These are phyloP conservation scores for Aspiorhynchus laticeps DNA, from an alignment of 2,113 vertebrate genomes.

Conservation along the genomic window DNA sequence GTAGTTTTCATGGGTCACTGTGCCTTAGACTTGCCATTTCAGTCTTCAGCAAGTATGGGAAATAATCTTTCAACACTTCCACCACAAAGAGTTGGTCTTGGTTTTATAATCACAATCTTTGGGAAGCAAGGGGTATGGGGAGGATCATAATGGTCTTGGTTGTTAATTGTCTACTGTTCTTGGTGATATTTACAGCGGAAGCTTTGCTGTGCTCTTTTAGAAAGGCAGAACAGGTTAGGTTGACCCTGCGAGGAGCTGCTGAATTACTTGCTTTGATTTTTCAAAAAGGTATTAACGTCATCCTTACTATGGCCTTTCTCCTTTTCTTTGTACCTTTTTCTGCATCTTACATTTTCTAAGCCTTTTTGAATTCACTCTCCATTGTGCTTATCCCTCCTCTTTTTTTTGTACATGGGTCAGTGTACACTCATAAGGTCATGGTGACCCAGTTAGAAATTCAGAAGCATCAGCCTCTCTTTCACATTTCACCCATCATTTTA, in stretches of 20 bases:
- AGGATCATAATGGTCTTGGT: neutral
- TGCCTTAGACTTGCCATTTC: conserved; percentile 36
- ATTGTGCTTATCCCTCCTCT: neutral
- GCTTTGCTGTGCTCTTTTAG: conserved; percentile 1
- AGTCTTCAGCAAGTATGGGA: conserved; percentile 8
- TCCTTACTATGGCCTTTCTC: neutral
- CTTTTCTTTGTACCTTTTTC: neutral
- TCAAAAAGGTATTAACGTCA: neutral
- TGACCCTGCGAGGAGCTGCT: neutral
- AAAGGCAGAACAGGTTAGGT: neutral
- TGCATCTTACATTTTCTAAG: neutral
- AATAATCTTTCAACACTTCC: neutral
- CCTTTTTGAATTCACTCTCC: neutral
- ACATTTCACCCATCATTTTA: neutral
- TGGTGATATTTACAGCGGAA: neutral
- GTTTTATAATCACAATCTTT: neutral
- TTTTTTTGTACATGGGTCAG: neutral
- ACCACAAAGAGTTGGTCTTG: neutral
- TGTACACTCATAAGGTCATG: neutral
- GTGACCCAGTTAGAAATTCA: conserved; percentile 10
- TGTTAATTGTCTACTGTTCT: neutral
- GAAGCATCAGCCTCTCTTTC: neutral
- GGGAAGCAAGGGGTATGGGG: neutral
- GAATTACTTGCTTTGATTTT: neutral
- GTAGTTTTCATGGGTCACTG: conserved; percentile 49